Conservation (phyloP, 2,113 vertebrate species). For the Phylloscopus trochiloides region DNA sequence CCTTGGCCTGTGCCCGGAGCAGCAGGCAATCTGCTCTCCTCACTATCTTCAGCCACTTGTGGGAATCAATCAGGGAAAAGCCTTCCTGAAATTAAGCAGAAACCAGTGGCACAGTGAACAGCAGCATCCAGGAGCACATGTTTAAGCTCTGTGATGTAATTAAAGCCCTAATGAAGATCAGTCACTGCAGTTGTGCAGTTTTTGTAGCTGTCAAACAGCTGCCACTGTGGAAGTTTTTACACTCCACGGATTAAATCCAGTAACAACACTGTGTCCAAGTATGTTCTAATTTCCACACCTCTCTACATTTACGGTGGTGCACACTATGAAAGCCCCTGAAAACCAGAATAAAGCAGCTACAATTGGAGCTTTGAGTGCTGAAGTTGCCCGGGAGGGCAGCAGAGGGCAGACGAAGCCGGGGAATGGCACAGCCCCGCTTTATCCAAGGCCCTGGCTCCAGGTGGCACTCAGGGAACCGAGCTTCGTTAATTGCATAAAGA, state of each 20-base stretch:
- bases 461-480: background rate
- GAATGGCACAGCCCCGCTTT: background rate
- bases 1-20: slow-evolving; percentile 80
- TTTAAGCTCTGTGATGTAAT: background rate
- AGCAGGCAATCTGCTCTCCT: slow-evolving; percentile 85
- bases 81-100: slow-evolving; percentile 82
- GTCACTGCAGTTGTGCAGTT: accelerated
- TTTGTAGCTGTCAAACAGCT: background rate
- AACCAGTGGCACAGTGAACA: background rate
- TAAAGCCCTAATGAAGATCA: background rate
- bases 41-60: slow-evolving; percentile 81
- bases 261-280: background rate
- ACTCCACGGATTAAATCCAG: background rate
- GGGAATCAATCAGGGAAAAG: slow-evolving; percentile 80
- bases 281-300: background rate
- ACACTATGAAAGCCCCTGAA: background rate
- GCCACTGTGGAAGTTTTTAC: background rate
- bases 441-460: background rate
- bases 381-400: slow-evolving; percentile 44
- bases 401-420: slow-evolving; percentile 44
- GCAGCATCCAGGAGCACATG: background rate
- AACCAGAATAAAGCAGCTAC: background rate
- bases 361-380: background rate
- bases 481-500: background rate
- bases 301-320: background rate